phyloP scores from a whole-genome alignment of 1,140 invertebrate species.

The Marisa cornuarietis region DNA sequence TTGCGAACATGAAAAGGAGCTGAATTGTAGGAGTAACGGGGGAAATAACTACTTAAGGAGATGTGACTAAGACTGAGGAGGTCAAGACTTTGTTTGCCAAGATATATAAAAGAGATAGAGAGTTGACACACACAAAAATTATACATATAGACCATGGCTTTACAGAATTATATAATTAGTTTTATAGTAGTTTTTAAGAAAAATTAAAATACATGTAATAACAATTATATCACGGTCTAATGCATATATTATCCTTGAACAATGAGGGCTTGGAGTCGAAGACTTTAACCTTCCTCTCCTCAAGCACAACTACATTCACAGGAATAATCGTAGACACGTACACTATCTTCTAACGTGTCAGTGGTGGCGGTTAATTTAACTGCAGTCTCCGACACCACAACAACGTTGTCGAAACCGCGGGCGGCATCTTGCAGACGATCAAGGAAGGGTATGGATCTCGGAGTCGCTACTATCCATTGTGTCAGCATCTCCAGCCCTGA shows the following conservation, averaged over 20 bases:
- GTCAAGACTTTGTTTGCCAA: neutral
- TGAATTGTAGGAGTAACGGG: neutral
- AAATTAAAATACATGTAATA: neutral
- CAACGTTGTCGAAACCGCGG: slow-evolving; percentile 13
- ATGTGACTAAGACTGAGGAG: neutral
- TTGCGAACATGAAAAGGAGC: neutral
- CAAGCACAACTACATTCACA: neutral
- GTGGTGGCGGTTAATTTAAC: neutral
- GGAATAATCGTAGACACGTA: neutral
- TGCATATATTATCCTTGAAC: neutral
- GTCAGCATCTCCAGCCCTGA: slow-evolving; percentile 20
- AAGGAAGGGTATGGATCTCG: neutral
- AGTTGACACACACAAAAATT: neutral
- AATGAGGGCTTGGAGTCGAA: neutral
- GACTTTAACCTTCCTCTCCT: neutral
- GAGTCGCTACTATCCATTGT: slow-evolving; percentile 10
- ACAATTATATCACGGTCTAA: neutral
- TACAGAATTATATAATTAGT: neutral
- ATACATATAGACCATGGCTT: neutral
- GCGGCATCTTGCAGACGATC: neutral
- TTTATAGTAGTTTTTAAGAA: neutral
- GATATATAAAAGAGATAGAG: neutral
- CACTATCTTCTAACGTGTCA: neutral
- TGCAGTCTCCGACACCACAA: neutral
- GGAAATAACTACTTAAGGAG: neutral